Percentiles rank a stretch among this genome's conserved stretches.
phyloP scores from a whole-genome alignment of 2,797 vertebrate genomes.

The Sternarchorhynchus goeldii region DNA sequence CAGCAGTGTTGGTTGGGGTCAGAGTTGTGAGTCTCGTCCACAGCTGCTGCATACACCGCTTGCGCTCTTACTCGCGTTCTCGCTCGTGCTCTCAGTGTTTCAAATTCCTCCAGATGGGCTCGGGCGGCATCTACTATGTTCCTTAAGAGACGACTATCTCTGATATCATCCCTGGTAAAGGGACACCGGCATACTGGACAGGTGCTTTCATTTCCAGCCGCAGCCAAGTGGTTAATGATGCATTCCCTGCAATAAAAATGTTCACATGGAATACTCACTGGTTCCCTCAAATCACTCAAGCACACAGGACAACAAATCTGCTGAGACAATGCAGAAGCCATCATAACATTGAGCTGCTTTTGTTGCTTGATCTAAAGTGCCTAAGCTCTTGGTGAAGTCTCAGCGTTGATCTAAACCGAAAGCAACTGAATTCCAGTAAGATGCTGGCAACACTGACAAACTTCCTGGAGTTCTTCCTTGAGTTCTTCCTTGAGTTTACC shows the following conservation, averaged over 20 bases:
- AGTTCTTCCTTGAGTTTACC: too few relatives aligned
- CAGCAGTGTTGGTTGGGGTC: constrained; percentile 19
- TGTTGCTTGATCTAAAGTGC: background rate
- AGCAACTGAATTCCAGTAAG: background rate
- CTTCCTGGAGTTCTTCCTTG: background rate
- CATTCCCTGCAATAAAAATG: constrained; percentile 48
- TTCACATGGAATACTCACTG: constrained; percentile 52
- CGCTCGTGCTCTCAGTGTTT: background rate
- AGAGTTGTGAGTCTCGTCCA: too few relatives aligned
- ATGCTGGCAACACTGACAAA: constrained; percentile 12
- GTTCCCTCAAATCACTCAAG: constrained; percentile 41
- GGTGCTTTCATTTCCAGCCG: background rate
- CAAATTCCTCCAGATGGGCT: constrained; percentile 17
- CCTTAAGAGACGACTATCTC: constrained; percentile 38
- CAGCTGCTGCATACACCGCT: too few relatives aligned
- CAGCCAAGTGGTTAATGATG: constrained; percentile 17
- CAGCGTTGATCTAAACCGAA: background rate
- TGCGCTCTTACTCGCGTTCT: background rate
- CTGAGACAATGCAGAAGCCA: constrained; percentile 41
- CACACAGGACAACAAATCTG: constrained; percentile 53
- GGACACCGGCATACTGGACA: constrained; percentile 50
- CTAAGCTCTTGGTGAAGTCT: too few relatives aligned
- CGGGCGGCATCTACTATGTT: constrained; percentile 40
- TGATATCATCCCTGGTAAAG: constrained; percentile 37
- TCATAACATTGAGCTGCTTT: background rate